Conservation (phyloP, 2,888 invertebrate genomes). For the Taenaris catops region DNA sequence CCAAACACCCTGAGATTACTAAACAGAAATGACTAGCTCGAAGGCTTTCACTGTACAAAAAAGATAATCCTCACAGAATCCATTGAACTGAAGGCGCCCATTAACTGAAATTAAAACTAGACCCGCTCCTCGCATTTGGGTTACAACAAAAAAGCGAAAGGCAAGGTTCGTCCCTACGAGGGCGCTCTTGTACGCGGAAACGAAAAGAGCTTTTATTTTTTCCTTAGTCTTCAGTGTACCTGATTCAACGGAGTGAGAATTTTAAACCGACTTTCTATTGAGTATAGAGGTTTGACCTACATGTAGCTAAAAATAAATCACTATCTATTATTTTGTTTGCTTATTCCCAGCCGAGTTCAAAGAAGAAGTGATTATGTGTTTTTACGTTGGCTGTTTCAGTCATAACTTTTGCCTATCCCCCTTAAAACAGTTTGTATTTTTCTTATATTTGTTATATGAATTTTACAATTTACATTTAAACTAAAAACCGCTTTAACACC, state of each 20-base stretch:
- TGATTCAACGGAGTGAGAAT: slow-evolving; percentile 17
- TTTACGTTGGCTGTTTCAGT: too few relatives aligned
- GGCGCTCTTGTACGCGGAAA: slow-evolving; percentile 12
- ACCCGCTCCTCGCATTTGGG: slow-evolving; percentile 10
- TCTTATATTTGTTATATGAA: too few relatives aligned
- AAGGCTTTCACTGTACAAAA: background rate
- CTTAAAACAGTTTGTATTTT: too few relatives aligned
- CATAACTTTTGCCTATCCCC: too few relatives aligned
- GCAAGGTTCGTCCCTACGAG: slow-evolving; percentile 8
- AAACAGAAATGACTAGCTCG: background rate
- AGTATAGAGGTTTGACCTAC: slow-evolving; percentile 18
- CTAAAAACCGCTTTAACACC: too few relatives aligned
- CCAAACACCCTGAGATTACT: too few relatives aligned
- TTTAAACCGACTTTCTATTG: slow-evolving; percentile 18
- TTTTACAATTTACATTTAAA: too few relatives aligned
- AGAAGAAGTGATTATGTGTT: too few relatives aligned
- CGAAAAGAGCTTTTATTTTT: slow-evolving; percentile 15
- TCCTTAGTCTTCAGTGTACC: slow-evolving; percentile 7
- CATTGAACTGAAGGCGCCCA: slow-evolving; percentile 5
- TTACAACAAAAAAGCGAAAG: slow-evolving; percentile 9
- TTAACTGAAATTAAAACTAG: slow-evolving; percentile 17
- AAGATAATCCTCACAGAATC: slow-evolving; percentile 4
- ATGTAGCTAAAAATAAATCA: slow-evolving; percentile 12
- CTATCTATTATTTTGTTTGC: slow-evolving; percentile 7
- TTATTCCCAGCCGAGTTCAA: too few relatives aligned